Evolutionary conservation across 1,140 invertebrate genomes (phyloP).

Genomic region (Scaptomyza graminum): DNA sequence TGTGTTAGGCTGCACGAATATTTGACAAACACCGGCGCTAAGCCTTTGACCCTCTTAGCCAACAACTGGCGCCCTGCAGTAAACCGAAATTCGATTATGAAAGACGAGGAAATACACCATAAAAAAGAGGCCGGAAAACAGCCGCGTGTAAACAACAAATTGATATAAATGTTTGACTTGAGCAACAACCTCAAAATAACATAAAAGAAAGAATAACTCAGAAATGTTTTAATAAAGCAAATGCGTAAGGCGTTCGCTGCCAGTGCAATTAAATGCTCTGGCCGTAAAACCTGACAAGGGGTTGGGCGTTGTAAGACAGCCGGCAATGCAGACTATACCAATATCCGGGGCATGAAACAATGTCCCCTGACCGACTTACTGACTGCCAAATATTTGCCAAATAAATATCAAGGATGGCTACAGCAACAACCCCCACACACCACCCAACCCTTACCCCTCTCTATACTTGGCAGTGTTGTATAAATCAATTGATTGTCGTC

Average conservation of each 20-base stretch:
- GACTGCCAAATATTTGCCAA: slow-evolving; percentile 72
- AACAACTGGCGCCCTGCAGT: slow-evolving; percentile 38
- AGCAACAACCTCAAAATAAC: slow-evolving; percentile 18
- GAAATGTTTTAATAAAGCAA: slow-evolving; percentile 56
- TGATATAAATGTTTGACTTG: slow-evolving; percentile 50
- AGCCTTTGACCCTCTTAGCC: slow-evolving; percentile 56
- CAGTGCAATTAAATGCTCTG: slow-evolving; percentile 55
- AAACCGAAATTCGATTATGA: slow-evolving; percentile 64
- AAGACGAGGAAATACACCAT: slow-evolving; percentile 31
- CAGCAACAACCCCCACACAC: background rate
- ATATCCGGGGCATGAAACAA: slow-evolving; percentile 64
- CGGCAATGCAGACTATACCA: slow-evolving; percentile 43
- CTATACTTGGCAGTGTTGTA: slow-evolving; percentile 34
- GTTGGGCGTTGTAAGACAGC: background rate
- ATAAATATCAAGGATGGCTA: slow-evolving; percentile 53
- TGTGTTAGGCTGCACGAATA: slow-evolving; percentile 39
- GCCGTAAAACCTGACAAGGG: slow-evolving; percentile 4
- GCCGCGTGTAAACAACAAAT: slow-evolving; percentile 58
- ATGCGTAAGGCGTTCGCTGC: slow-evolving; percentile 45
- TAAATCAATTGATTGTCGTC: slow-evolving; percentile 77
- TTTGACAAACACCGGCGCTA: slow-evolving; percentile 48
- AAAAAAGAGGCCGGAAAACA: slow-evolving; percentile 18
- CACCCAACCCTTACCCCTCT: background rate
- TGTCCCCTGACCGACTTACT: slow-evolving; percentile 37
- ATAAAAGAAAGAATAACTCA: slow-evolving; percentile 14